Evolutionary conservation across 2,113 vertebrate species (phyloP), one percentile per base, ranked within the genome.

Genomic region (Azemiops feae): DNA sequence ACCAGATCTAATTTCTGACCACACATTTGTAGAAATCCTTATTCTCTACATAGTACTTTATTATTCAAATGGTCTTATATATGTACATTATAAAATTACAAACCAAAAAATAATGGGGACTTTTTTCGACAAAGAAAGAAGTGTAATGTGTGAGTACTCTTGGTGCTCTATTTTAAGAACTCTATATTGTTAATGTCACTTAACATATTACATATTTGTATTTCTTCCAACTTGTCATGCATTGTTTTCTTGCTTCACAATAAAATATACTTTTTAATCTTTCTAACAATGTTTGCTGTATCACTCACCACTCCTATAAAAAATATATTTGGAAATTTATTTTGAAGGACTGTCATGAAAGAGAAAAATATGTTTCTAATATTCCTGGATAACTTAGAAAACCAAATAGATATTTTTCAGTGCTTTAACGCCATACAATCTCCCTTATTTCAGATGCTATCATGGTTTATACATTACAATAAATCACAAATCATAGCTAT

Each of bases 241-340:
- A 89, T 89, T 92, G 92, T 57, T 39, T 57, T 34, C 64, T 89
- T 89, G 64, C 39, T 89, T 85, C 39, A 81, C 88, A 92, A 92
- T 92, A 92, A 92, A 89, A 85, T 47, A 50, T 54, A 43, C 25
- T 89, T 89, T 88, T 85, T 89, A 92, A 89, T 89, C 43, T 81
- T 89, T 89, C 39, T 55, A 45, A 92, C 16, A 85, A 89, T 81
- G 86, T 92, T 47, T 88, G 14, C 91, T 92, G 39, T 53, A 54
- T 92, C 58, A 43, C 74, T 22, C 20, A 39, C 39, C 58, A 34
- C 23, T 39, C 47, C 23, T 18, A 57, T 27, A 27, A 81, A 81
- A 50, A 92, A 54, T 92, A 22, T 43, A 47, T 81, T 55, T 92
- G 27, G 87, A 60, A 45, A 1, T 52, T 74, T 2, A 52, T 54